Conservation (phyloP, 2,888 invertebrate species). For the Timandra comae region DNA sequence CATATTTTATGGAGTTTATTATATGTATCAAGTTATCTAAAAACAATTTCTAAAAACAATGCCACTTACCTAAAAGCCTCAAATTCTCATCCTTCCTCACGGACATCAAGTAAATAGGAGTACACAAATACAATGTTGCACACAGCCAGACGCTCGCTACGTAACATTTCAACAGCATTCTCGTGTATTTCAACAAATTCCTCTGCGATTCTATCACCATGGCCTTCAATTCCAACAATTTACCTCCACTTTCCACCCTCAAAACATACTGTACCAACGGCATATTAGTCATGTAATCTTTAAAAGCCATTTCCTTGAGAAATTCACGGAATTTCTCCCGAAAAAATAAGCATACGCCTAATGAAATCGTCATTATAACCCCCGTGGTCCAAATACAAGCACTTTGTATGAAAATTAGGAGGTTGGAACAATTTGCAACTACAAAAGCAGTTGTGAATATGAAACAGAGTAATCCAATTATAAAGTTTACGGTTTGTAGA, state of each 20-base stretch:
- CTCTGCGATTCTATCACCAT: conserved; percentile 42
- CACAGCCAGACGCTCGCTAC: conserved; percentile 41
- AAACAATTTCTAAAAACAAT: too few relatives aligned
- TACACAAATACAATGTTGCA: conserved; percentile 50
- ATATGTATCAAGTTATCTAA: too few relatives aligned
- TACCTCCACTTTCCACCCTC: conserved; percentile 22
- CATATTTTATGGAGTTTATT: too few relatives aligned
- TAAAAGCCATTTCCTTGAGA: conserved; percentile 49
- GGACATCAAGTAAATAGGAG: conserved; percentile 50
- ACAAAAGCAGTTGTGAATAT: conserved; percentile 55
- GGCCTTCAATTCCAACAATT: conserved; percentile 38
- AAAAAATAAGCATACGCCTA: conserved; percentile 49
- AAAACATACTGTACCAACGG: conserved; percentile 41
- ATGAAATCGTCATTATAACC: conserved; percentile 53
- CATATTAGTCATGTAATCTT: conserved; percentile 46
- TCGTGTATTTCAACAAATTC: conserved; percentile 41
- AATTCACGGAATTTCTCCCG: conserved; percentile 44
- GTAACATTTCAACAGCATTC: conserved; percentile 43
- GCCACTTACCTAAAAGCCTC: conserved; percentile 53
- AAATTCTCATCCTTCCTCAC: conserved; percentile 39
- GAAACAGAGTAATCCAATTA: conserved; percentile 45
- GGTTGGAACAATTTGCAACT: conserved; percentile 31
- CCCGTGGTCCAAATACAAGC: conserved; percentile 65
- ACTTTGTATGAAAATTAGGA: conserved; percentile 51
- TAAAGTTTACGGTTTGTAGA: conserved; percentile 47